A percentile compares a stretch with the other conserved stretches of the same genome.
These are phyloP conservation scores for Halictus quadricinctus DNA, from an alignment of 2,888 invertebrate species.

Conservation along the genomic window DNA sequence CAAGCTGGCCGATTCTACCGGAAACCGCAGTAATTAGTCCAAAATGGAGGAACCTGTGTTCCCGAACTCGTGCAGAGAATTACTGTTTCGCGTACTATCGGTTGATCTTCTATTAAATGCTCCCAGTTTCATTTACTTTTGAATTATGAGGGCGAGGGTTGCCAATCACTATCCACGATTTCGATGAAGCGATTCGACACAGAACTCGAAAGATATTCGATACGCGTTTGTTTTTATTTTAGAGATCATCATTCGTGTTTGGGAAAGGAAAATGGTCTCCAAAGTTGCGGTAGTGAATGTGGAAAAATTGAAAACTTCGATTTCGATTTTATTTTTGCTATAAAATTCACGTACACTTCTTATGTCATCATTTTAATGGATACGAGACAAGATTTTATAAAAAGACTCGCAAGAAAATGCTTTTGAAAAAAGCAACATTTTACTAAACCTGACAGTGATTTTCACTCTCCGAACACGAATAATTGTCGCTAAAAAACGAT, in stretches of 20 bases:
- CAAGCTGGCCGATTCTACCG: neutral
- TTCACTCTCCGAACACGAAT: neutral
- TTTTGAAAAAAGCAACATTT: neutral
- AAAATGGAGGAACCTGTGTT: conserved; percentile 3
- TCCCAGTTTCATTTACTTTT: neutral
- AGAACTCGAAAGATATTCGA: neutral
- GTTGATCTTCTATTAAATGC: neutral
- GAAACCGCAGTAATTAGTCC: conserved; percentile 1
- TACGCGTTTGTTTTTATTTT: neutral
- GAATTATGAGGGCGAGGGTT: neutral
- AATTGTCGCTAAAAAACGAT: neutral
- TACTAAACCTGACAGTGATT: neutral
- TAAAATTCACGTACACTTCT: too few species aligned
- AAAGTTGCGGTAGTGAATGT: neutral
- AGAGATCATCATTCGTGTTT: neutral
- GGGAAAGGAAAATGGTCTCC: neutral
- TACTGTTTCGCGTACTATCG: neutral
- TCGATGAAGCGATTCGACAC: neutral
- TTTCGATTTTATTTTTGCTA: neutral
- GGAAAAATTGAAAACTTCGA: neutral
- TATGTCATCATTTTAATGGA: too few species aligned
- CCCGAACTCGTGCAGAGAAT: neutral
- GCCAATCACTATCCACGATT: neutral
- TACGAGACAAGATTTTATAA: too few species aligned
- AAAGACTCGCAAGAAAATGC: neutral